Base-by-base conservation (phyloP, 2,888 invertebrate species). In the Ceriagrion tenellum region DNA sequence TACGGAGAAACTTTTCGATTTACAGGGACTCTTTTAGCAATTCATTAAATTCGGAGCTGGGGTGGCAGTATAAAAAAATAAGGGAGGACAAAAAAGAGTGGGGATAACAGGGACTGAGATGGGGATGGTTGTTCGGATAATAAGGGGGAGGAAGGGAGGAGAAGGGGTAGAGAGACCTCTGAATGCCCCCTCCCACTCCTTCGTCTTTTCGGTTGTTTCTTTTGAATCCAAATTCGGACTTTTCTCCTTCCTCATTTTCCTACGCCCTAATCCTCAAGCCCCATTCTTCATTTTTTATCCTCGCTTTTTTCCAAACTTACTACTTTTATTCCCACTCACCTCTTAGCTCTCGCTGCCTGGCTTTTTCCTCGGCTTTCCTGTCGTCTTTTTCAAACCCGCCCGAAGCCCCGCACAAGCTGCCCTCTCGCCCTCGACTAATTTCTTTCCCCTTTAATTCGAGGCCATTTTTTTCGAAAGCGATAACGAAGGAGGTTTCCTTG, bases 21-120 rank as follows among this genome's bases (percentile, higher is more conserved):
- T 74, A 93, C 93, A 93, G 93, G 47, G 93, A 40, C 93, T 93
- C 93, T 93, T 93, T 93, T 93, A 93, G 93, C 93, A 93, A 93
- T 93, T 93, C 93, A 93, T 93, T 93, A 74, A 69, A 69, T 93
- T 93, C 93, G 47, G 69, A 91, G 91, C 16, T 63, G 47, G 74
- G n/a, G 55, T 30, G 35, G 16, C 10, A 35, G 35, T 16, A 35
- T 81, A 81, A 40, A 93, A 93, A 69, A 47, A 47, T 16, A 35
- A 26, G 23, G 88, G 16, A 20, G 26, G 40, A 0, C 1, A 35
- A 69, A 69, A 69, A 93, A 40, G 40, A n/a, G n/a, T 13, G 13
- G 16, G 81, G 81, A n/a, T 13, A 12, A 18, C 16, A 18, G 35
- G 81, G 30, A 35, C 23, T 30, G 13, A 35, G 30, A 35, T 40